A percentile compares a stretch with the other conserved stretches of the same genome.
Conservation (phyloP, 2,113 vertebrate species). For the Sisor rabdophorus region DNA sequence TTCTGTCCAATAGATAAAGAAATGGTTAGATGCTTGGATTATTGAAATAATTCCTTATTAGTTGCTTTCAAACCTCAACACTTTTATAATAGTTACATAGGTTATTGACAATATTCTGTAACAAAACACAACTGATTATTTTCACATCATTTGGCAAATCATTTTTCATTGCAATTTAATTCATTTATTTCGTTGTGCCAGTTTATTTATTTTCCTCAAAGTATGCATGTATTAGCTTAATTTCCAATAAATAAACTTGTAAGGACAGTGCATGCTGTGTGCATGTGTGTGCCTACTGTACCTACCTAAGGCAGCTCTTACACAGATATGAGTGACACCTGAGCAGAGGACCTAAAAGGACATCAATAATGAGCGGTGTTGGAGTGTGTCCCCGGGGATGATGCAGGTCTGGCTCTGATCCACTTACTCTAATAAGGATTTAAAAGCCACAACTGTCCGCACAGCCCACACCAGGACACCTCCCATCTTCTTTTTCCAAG, state of each 20-base stretch:
- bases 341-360: slow-evolving; percentile 62
- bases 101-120: background rate
- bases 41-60: slow-evolving; percentile 12
- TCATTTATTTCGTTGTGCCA: background rate
- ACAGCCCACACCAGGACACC: slow-evolving; percentile 67
- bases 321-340: slow-evolving; percentile 53
- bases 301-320: slow-evolving; percentile 52
- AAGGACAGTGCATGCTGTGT: slow-evolving; percentile 19
- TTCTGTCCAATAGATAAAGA: background rate
- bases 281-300: slow-evolving; percentile 27
- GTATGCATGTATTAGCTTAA: background rate
- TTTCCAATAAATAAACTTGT: background rate
- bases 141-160: background rate
- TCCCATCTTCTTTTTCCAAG: slow-evolving; percentile 66
- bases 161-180: background rate
- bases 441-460: slow-evolving; percentile 80
- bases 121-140: background rate
- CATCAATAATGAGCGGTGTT: slow-evolving; percentile 75
- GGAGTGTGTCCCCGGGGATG: slow-evolving; percentile 64
- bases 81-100: background rate
- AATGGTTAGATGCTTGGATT: background rate
- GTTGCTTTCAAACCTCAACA: background rate
- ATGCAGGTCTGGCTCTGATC: slow-evolving; percentile 60
- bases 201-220: background rate
- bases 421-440: slow-evolving; percentile 76